These are phyloP conservation scores for Drosophila suzukii DNA, from an alignment of 1,140 invertebrate genomes.

Conservation along the genomic window DNA sequence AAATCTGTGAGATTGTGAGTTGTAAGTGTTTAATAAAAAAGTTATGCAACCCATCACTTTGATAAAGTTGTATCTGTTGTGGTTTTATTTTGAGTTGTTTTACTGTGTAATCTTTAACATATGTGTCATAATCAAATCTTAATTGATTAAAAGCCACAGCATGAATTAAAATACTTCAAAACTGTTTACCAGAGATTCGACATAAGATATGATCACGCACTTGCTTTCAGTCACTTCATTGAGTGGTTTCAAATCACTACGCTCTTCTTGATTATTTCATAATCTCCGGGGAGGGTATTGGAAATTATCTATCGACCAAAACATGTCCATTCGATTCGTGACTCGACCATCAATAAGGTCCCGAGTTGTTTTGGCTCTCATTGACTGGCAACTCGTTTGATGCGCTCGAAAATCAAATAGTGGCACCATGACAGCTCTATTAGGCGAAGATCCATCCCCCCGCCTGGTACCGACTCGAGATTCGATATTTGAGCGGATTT, in stretches of 20 bases:
- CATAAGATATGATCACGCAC: neutral
- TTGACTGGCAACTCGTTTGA: slow-evolving; percentile 15
- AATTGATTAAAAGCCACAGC: neutral
- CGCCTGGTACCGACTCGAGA: slow-evolving; percentile 6
- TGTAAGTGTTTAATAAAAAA: too few relatives aligned
- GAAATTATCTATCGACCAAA: neutral
- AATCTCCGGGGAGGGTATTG: slow-evolving; percentile 1
- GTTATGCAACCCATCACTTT: too few relatives aligned
- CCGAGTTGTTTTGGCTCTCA: slow-evolving; percentile 12
- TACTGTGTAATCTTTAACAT: neutral
- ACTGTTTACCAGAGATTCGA: neutral
- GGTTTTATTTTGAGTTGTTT: neutral
- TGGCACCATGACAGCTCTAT: slow-evolving; percentile 28
- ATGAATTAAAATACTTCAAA: neutral
- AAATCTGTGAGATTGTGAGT: too few relatives aligned
- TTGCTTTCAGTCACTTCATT: neutral
- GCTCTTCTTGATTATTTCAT: neutral
- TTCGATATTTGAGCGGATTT: neutral
- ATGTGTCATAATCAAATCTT: neutral
- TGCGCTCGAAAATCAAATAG: neutral
- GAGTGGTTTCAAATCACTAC: neutral
- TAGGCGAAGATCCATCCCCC: slow-evolving; percentile 3
- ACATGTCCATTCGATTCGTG: slow-evolving; percentile 5
- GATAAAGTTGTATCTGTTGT: too few relatives aligned
- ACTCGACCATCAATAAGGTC: slow-evolving; percentile 11